Evolutionary conservation across 2,113 vertebrate species (phyloP).

Genomic region (Mungos mungo): DNA sequence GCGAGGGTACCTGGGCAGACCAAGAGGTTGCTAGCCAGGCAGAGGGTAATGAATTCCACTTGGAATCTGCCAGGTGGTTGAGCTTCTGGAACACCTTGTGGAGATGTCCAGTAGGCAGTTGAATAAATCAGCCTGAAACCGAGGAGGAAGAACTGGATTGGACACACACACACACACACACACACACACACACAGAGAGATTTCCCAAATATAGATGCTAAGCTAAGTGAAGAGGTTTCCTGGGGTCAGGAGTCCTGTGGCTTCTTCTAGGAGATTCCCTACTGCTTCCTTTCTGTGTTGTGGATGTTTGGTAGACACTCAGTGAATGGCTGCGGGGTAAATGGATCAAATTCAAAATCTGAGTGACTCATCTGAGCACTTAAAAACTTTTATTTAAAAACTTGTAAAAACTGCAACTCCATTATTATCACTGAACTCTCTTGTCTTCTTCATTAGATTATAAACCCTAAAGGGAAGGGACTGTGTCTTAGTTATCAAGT

Average conservation of each 20-base stretch:
- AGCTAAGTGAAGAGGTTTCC: background rate
- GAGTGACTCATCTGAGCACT: background rate
- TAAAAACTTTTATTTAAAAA: background rate
- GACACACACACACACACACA: background rate
- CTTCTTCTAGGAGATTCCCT: background rate
- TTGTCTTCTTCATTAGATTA: background rate
- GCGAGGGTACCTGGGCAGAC: background rate
- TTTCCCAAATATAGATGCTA: background rate
- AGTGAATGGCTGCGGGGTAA: background rate
- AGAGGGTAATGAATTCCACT: background rate
- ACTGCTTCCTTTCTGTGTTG: background rate
- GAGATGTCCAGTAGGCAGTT: background rate
- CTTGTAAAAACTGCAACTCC: background rate
- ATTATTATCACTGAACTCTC: background rate
- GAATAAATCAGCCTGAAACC: background rate
- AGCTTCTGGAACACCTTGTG: background rate
- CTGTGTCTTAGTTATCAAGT: background rate
- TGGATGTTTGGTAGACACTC: background rate
- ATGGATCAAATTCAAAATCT: background rate
- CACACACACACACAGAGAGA: too few relatives aligned
- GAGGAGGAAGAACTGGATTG: background rate
- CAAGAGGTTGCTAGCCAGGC: background rate
- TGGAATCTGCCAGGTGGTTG: background rate
- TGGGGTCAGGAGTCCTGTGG: background rate
- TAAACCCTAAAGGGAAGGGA: background rate